phyloP scores from a whole-genome alignment of 2,888 invertebrate genomes.

The Drosophila bunnanda region DNA sequence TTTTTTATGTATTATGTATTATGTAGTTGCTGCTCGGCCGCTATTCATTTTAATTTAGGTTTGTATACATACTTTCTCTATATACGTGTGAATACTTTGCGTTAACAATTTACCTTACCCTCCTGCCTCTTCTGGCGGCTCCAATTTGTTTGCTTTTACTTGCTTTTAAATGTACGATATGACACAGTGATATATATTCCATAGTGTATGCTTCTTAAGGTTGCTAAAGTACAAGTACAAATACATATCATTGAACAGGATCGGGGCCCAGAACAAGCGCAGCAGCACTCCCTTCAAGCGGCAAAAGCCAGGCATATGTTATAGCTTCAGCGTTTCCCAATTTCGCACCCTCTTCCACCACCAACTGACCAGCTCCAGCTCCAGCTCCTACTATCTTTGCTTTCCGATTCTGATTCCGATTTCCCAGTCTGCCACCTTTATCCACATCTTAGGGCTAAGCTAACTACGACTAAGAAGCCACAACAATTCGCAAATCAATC shows the following conservation, averaged over 20 bases:
- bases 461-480: slow-evolving; percentile 77
- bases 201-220: slow-evolving; percentile 56
- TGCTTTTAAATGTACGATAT: slow-evolving; percentile 84
- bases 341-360: slow-evolving; percentile 1
- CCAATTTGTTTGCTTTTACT: slow-evolving; percentile 37
- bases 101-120: slow-evolving; percentile 40
- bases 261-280: slow-evolving; percentile 82
- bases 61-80: slow-evolving; percentile 50
- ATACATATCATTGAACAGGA: slow-evolving; percentile 77
- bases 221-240: slow-evolving; percentile 49
- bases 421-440: slow-evolving; percentile 7
- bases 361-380: slow-evolving; percentile 33
- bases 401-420: not conserved
- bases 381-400: not conserved
- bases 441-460: slow-evolving; percentile 62
- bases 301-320: slow-evolving; percentile 12
- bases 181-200: slow-evolving; percentile 83
- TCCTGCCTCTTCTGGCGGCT: slow-evolving; percentile 46
- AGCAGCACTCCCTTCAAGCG: slow-evolving; percentile 35
- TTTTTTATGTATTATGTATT: slow-evolving; percentile 10
- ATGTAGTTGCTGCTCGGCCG: slow-evolving; percentile 72
- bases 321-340: slow-evolving; percentile 11
- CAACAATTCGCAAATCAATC: slow-evolving; percentile 71
- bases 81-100: slow-evolving; percentile 49
- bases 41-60: slow-evolving; percentile 71